phyloP scores from a whole-genome alignment of 2,797 vertebrate genomes.

The Anguilla obscura region DNA sequence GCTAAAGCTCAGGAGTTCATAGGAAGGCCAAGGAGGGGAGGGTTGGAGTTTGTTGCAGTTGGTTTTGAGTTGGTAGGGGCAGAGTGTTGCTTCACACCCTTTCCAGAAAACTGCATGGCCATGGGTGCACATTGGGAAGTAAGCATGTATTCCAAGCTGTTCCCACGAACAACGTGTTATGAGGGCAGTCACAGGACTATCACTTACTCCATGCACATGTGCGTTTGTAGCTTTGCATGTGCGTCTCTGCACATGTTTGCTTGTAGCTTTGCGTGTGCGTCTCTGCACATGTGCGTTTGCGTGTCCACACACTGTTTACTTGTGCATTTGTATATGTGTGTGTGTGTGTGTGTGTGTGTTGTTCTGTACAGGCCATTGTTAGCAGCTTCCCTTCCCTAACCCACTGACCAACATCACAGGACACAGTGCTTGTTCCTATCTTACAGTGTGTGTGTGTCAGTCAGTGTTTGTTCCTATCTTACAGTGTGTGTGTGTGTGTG shows the following conservation, averaged over 20 bases:
- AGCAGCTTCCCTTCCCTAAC: neutral
- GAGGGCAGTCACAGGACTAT: neutral
- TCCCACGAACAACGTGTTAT: constrained; percentile 10
- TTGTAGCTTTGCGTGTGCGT: neutral
- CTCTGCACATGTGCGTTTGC: neutral
- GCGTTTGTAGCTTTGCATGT: neutral
- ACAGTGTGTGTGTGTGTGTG: neutral
- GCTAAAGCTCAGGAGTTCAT: too few relatives aligned
- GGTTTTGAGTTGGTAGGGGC: neutral
- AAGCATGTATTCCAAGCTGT: neutral
- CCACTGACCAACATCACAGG: neutral
- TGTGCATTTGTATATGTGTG: neutral
- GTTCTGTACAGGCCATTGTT: neutral
- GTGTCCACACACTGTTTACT: neutral
- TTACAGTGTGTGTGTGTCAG: neutral
- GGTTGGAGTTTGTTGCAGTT: too few relatives aligned
- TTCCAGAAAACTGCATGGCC: neutral
- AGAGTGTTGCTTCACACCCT: neutral
- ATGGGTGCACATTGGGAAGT: neutral
- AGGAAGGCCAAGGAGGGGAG: too few relatives aligned
- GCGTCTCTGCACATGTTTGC: neutral
- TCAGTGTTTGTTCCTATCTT: neutral
- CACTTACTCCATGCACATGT: neutral
- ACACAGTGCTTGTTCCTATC: neutral
- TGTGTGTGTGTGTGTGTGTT: neutral